phyloP scores from a whole-genome alignment of 2,888 invertebrate genomes.

The Alcis repandata region DNA sequence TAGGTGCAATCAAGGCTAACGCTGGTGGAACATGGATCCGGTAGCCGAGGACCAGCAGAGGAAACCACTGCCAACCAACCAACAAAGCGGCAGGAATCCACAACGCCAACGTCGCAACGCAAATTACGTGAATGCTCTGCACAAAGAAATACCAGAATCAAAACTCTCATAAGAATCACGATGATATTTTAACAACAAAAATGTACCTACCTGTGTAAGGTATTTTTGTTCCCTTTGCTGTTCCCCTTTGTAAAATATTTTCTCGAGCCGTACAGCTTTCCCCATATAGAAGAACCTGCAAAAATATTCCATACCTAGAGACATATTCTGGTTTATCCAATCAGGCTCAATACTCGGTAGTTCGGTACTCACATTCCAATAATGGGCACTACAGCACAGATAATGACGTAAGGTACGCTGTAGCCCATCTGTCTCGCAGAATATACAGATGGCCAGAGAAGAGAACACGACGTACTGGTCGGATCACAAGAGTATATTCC shows the following conservation, averaged over 20 bases:
- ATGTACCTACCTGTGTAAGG: conserved; percentile 72
- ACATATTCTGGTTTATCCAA: conserved; percentile 1
- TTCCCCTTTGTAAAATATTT: conserved; percentile 78
- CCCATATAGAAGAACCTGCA: conserved; percentile 81
- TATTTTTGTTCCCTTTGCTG: conserved; percentile 76
- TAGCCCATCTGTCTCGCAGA: conserved; percentile 77
- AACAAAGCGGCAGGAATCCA: conserved; percentile 83
- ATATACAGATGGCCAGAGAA: conserved; percentile 76
- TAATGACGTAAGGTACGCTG: conserved; percentile 73
- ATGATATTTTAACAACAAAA: background rate
- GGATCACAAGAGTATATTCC: conserved; percentile 83
- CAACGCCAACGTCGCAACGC: conserved; percentile 74
- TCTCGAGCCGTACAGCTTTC: conserved; percentile 77
- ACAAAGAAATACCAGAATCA: conserved; percentile 23
- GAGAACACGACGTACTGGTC: conserved; percentile 79
- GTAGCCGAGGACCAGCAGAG: conserved; percentile 72
- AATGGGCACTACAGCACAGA: conserved; percentile 78
- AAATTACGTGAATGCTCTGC: conserved; percentile 76
- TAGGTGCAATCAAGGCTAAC: conserved; percentile 78
- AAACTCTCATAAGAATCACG: background rate
- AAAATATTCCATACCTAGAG: conserved; percentile 36
- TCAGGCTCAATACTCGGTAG: no score
- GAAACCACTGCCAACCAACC: conserved; percentile 81
- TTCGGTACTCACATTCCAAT: conserved; percentile 78
- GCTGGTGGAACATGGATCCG: conserved; percentile 79